A percentile compares a stretch with the other conserved stretches of the same genome.
Evolutionary conservation across 2,113 vertebrate genomes (phyloP).

Genomic region (Carollia perspicillata): DNA sequence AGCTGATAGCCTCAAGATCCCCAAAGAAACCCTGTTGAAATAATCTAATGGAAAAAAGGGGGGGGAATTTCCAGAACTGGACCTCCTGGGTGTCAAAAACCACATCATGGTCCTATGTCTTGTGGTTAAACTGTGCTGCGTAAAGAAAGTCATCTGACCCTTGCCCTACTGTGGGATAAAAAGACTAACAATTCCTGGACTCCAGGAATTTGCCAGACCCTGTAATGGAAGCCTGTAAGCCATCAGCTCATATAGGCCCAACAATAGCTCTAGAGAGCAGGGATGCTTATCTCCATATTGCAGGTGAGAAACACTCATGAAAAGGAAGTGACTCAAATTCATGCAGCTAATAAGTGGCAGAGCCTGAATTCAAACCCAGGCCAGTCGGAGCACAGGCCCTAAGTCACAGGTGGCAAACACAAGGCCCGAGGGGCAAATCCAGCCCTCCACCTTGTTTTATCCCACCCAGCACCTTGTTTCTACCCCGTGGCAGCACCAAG

Average conservation of each 20-base stretch:
- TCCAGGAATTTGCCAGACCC: not conserved
- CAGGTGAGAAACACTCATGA: not conserved
- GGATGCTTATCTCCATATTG: fast-evolving
- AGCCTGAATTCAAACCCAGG: not conserved
- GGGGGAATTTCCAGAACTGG: not conserved
- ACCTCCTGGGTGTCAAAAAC: not conserved
- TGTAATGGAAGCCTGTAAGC: not conserved
- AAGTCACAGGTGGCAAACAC: too few species aligned
- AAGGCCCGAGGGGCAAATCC: too few species aligned
- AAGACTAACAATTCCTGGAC: not conserved
- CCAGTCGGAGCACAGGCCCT: fast-evolving
- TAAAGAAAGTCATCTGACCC: not conserved
- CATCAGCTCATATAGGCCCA: not conserved
- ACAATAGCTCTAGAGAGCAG: too few species aligned
- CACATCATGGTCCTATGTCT: not conserved
- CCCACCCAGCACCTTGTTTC: too few species aligned
- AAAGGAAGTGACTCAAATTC: not conserved
- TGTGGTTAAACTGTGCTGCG: fast-evolving
- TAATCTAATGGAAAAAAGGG: not conserved
- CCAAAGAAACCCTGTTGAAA: not conserved
- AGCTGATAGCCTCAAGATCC: not conserved
- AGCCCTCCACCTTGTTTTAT: too few species aligned
- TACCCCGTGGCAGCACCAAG: too few species aligned
- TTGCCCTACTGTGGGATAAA: too few species aligned
- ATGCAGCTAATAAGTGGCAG: not conserved